phyloP scores from a whole-genome alignment of 1,140 invertebrate genomes.

The Diachasma alloeum region DNA sequence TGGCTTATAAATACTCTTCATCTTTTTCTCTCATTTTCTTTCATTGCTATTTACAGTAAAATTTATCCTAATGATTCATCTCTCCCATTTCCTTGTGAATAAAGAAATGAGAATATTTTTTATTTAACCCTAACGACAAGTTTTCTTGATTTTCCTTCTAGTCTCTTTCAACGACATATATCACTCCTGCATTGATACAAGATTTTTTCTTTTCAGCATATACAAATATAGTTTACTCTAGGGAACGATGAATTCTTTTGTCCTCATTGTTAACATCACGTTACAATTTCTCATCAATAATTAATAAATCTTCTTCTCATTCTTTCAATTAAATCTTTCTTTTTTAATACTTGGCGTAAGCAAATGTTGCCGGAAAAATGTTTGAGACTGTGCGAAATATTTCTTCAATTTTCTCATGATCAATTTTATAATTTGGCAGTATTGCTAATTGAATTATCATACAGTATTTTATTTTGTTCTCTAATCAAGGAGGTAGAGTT shows the following conservation, averaged over 20 bases:
- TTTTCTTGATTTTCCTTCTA: neutral
- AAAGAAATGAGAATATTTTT: neutral
- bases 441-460: slow-evolving; percentile 18
- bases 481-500: slow-evolving; percentile 17
- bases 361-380: neutral
- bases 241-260: neutral
- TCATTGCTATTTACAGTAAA: slow-evolving; percentile 22
- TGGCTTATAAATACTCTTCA: slow-evolving; percentile 37
- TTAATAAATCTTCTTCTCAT: neutral
- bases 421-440: slow-evolving; percentile 10
- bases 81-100: slow-evolving; percentile 13
- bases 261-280: neutral
- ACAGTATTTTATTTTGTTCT: slow-evolving; percentile 4
- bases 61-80: slow-evolving; percentile 6
- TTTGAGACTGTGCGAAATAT: neutral
- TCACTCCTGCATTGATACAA: neutral
- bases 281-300: neutral
- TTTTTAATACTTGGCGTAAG: neutral
- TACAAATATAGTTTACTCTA: neutral
- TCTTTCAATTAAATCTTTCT: neutral
- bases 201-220: neutral
- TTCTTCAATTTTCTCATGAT: neutral
- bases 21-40: slow-evolving; percentile 10
- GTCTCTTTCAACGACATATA: neutral
- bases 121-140: neutral